phyloP scores from a whole-genome alignment of 1,140 invertebrate genomes.

The Acyrthosiphon pisum region DNA sequence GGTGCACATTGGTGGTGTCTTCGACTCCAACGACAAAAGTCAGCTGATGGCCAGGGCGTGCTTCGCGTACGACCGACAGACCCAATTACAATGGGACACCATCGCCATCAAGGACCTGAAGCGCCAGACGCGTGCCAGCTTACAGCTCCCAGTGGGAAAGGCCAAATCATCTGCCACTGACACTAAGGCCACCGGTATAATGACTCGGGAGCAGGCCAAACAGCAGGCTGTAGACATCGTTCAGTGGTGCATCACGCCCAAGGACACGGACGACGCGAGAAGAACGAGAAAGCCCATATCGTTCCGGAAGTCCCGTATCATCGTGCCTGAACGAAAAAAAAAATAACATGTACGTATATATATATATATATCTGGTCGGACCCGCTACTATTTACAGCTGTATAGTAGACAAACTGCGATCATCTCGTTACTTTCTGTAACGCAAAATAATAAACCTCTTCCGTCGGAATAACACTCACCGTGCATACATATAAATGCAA shows the following conservation, averaged over 20 bases:
- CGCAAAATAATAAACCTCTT: not conserved
- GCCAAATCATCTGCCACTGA: not conserved
- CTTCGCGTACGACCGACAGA: not conserved
- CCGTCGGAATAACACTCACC: not conserved
- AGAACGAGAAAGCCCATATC: not conserved
- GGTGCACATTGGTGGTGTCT: not conserved
- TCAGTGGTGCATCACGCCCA: not conserved
- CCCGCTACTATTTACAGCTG: not conserved
- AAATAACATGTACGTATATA: not conserved
- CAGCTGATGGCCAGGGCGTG: not conserved
- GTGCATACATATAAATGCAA: not conserved
- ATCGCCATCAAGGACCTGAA: no score
- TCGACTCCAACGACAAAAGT: not conserved
- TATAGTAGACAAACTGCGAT: no score
- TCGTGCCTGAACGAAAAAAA: not conserved
- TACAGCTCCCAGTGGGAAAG: no score
- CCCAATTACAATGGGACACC: not conserved
- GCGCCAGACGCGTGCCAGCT: not conserved
- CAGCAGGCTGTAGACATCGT: not conserved
- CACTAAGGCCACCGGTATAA: not conserved
- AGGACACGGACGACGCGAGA: not conserved
- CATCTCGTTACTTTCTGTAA: not conserved
- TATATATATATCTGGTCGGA: not conserved
- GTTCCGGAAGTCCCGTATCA: not conserved
- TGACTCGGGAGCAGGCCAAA: slow-evolving; percentile 2